phyloP scores from a whole-genome alignment of 2,113 vertebrate species.

The Psittacula cyanocephala region DNA sequence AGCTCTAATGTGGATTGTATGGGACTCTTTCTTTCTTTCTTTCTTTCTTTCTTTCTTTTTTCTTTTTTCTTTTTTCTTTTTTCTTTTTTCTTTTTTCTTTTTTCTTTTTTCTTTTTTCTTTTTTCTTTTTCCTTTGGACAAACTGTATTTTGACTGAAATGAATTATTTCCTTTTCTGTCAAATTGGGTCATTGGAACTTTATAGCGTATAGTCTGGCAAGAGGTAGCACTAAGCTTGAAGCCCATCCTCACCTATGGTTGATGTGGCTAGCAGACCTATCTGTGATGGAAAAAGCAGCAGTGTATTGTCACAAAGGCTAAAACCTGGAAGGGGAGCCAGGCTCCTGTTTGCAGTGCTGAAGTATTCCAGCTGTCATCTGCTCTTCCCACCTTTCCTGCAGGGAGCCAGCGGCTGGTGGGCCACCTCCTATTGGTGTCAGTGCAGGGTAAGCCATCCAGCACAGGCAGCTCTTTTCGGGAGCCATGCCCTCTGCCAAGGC shows the following conservation, averaged over 20 bases:
- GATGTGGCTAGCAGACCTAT: not conserved
- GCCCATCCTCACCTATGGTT: not conserved
- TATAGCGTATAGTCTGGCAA: not conserved
- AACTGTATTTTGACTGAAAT: not conserved
- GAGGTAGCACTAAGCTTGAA: not conserved
- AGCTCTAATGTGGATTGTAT: not conserved
- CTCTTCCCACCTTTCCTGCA: not conserved
- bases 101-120: not conserved
- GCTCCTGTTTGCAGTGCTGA: not conserved
- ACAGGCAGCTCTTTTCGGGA: not conserved
- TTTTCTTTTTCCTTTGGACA: not conserved
- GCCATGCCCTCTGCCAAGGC: accelerated
- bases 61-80: too few relatives aligned
- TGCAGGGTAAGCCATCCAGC: accelerated
- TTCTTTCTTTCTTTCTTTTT: too few relatives aligned
- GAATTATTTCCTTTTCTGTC: not conserved
- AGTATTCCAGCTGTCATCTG: not conserved
- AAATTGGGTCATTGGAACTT: not conserved
- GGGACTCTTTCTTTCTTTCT: too few relatives aligned
- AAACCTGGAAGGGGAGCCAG: not conserved
- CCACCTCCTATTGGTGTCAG: not conserved
- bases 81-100: not conserved
- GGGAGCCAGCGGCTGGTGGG: not conserved
- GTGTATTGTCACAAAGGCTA: not conserved
- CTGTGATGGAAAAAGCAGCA: accelerated